Evolutionary conservation across 2,113 vertebrate genomes (phyloP), one percentile per base, ranked within the genome.

Genomic region (Perca flavescens): DNA sequence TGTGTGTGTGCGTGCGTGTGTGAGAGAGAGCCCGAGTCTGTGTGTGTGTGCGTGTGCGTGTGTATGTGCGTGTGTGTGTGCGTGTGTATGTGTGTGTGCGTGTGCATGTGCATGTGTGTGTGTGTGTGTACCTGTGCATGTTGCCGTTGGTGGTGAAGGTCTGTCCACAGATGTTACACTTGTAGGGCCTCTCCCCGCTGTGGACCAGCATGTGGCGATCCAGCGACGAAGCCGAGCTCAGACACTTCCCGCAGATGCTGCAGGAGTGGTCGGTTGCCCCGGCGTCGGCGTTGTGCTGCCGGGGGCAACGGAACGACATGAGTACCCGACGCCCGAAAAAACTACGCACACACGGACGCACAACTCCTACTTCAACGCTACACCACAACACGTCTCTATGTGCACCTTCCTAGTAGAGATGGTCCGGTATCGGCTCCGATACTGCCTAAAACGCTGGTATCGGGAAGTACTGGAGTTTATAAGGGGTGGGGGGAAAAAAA

Each of bases 141-240:
- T 99, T 99, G 81, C 98, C 98, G 79, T 99, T 99, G 95, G 98
- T 99, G 93, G 98, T 99, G 92, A 99, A 99, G n/a, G 98, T 99
- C 94, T 99, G 98, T 64, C 96, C 95, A 46, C 98, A 99, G 86
- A 99, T 93, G 1, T 88, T 92, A 78, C 98, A 99, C 77, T 96
- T 98, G 94, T 99, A 99, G 60, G 98, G 98, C 75, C 98, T 94
- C 95, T 99, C 98, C 22, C 98, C 98, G 72, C 98, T 99, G 95
- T 99, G 98, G 22, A 99, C 98, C 94, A 99, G 94, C 98, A 99
- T 99, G 96, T 99, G 98, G 66, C 98, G 94, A 94, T 99, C 98
- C 72, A 99, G 96, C 56, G 98, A 99, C 87, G 98, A 99, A 56
- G 98, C 98, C 0, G 98, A 99, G 94, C 98, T 99, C 92, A 99